Percentiles rank a stretch among this genome's conserved stretches.
phyloP scores from a whole-genome alignment of 1,140 invertebrate species.

The Aphelinus certus region DNA sequence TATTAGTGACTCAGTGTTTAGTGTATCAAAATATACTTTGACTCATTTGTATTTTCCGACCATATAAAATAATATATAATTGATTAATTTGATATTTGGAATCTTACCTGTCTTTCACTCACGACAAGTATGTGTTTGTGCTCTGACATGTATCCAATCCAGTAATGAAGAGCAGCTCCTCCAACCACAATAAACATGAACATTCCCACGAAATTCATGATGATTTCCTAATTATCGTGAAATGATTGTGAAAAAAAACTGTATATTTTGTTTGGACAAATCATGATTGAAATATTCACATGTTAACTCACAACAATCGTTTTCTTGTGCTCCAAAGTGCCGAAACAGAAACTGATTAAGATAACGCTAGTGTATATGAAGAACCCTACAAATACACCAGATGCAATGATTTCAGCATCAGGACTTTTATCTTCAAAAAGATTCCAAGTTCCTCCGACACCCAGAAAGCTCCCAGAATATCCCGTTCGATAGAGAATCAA shows the following conservation, averaged over 20 bases:
- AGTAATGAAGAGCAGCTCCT: constrained; percentile 85
- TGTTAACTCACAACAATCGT: constrained; percentile 64
- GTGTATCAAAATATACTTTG: too few species aligned
- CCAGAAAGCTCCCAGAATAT: constrained; percentile 82
- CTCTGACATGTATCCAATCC: constrained; percentile 82
- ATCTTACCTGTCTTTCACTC: constrained; percentile 74
- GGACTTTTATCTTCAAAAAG: constrained; percentile 87
- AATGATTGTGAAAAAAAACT: constrained; percentile 54
- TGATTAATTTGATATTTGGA: too few species aligned
- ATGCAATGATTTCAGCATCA: constrained; percentile 85
- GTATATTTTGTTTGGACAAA: background rate
- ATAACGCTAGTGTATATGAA: constrained; percentile 81
- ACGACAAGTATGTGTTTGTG: constrained; percentile 75
- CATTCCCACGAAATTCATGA: constrained; percentile 87
- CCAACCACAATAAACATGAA: constrained; percentile 85
- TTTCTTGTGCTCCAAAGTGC: constrained; percentile 79
- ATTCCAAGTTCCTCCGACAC: constrained; percentile 87
- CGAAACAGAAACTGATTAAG: constrained; percentile 77
- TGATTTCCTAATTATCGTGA: constrained; percentile 84
- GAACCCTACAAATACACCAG: constrained; percentile 85
- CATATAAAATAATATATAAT: too few species aligned
- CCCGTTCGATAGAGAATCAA: constrained; percentile 83
- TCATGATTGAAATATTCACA: background rate
- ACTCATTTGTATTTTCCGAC: too few species aligned
- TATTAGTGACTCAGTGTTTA: too few species aligned